A percentile compares a stretch with the other conserved stretches of the same genome.
These are phyloP conservation scores for Orbicella faveolata DNA, from an alignment of 64 coral and sea anemone species.

Conservation along the genomic window DNA sequence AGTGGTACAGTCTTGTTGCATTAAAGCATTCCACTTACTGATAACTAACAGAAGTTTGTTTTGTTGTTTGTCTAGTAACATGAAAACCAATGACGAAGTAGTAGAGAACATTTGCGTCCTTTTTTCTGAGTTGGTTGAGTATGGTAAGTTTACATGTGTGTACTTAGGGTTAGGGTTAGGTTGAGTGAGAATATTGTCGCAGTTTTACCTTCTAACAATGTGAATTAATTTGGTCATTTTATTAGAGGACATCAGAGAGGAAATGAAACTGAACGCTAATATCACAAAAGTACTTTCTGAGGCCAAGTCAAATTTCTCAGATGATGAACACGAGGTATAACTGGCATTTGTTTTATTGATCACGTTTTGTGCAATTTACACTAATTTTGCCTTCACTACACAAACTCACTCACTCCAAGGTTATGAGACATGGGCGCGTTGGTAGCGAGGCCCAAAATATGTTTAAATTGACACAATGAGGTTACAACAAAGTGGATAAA, in stretches of 20 bases:
- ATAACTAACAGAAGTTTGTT: not conserved
- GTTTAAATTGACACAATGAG: no score
- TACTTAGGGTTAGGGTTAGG: not conserved
- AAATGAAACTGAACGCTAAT: slow-evolving; percentile 26
- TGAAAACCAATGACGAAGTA: slow-evolving; percentile 89
- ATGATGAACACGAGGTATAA: slow-evolving; percentile 27
- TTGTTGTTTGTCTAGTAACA: not conserved
- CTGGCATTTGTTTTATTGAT: not conserved
- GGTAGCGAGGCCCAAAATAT: no score
- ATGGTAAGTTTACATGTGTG: slow-evolving; percentile 58
- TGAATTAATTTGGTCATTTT: not conserved
- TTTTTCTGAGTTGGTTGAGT: slow-evolving; percentile 92
- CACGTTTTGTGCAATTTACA: not conserved
- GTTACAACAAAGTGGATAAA: no score
- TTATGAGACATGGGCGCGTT: no score
- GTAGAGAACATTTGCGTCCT: slow-evolving; percentile 96
- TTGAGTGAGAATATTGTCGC: not conserved
- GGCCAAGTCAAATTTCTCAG: slow-evolving; percentile 32
- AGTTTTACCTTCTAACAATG: not conserved
- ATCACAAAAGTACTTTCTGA: slow-evolving; percentile 15
- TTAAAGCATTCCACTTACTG: no score
- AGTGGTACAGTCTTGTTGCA: no score
- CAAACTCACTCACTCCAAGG: no score
- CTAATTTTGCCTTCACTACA: no score
- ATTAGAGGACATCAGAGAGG: slow-evolving; percentile 11